Percentiles rank a stretch among this genome's conserved stretches.
Evolutionary conservation across 2,113 vertebrate species (phyloP).

Genomic region (Pristiophorus japonicus): DNA sequence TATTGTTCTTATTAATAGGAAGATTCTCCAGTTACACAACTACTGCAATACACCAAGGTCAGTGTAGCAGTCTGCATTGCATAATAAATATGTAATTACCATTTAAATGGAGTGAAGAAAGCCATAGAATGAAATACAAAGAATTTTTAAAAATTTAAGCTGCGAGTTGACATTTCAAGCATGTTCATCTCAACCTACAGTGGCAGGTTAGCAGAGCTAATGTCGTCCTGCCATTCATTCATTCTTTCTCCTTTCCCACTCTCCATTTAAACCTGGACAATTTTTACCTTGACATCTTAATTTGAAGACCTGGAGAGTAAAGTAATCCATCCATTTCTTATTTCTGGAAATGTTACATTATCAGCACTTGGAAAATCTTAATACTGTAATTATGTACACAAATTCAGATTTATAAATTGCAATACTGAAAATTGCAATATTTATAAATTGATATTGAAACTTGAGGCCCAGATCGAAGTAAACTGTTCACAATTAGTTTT

Average conservation of each 20-base stretch:
- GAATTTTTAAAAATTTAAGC: slow-evolving; percentile 48
- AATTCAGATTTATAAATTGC: not conserved
- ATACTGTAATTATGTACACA: not conserved
- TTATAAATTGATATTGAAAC: not conserved
- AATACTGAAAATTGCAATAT: not conserved
- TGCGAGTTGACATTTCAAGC: slow-evolving; percentile 51
- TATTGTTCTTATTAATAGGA: slow-evolving; percentile 8
- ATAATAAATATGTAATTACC: slow-evolving; percentile 63
- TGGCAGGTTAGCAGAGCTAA: slow-evolving; percentile 53
- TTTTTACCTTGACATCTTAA: not conserved
- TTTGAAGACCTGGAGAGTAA: not conserved
- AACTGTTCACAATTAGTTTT: not conserved
- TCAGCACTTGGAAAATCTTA: not conserved
- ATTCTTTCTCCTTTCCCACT: slow-evolving; percentile 38
- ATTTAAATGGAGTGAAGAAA: slow-evolving; percentile 58
- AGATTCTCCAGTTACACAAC: slow-evolving; percentile 23
- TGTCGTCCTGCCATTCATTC: slow-evolving; percentile 48
- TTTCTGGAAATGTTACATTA: no score
- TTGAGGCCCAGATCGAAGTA: not conserved
- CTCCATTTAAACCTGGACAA: slow-evolving; percentile 39
- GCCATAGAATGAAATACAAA: slow-evolving; percentile 46
- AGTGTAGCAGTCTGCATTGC: slow-evolving; percentile 51
- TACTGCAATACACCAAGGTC: slow-evolving; percentile 46
- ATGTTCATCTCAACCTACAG: slow-evolving; percentile 47
- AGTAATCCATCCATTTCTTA: not conserved